Evolutionary conservation across 2,113 vertebrate species (phyloP).

Genomic region (Suricata suricatta): DNA sequence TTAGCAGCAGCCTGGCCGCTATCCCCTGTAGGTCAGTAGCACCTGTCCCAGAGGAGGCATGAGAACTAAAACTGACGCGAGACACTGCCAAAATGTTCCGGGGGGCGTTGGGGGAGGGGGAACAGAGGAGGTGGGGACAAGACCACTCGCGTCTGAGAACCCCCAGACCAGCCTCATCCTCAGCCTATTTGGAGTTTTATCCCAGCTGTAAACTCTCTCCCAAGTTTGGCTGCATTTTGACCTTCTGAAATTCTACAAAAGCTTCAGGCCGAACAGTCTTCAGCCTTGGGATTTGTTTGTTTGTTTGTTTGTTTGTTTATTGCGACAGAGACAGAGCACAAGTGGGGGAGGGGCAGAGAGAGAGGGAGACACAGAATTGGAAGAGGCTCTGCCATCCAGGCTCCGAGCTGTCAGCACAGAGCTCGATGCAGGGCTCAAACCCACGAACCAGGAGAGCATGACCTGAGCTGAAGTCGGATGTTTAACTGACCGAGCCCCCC

Average conservation of each 20-base stretch:
- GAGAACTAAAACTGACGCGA: background rate
- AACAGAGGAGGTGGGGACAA: too few species aligned
- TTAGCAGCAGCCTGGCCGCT: background rate
- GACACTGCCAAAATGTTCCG: background rate
- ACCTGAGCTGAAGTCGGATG: too few species aligned
- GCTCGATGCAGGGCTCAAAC: too few species aligned
- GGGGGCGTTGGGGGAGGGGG: too few species aligned
- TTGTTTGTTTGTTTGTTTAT: too few species aligned
- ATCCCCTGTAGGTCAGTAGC: background rate
- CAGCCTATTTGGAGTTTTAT: background rate
- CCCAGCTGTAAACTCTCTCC: background rate
- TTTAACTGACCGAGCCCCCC: too few species aligned
- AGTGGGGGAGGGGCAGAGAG: too few species aligned
- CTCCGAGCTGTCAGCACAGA: too few species aligned
- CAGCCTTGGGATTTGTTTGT: background rate
- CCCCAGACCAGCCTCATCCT: background rate
- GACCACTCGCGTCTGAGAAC: background rate
- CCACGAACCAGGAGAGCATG: too few species aligned
- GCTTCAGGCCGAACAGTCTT: background rate
- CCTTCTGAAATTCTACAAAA: conserved; percentile 5
- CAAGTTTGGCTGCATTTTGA: background rate
- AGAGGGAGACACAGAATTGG: too few species aligned
- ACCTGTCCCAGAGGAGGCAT: background rate
- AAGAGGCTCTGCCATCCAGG: too few species aligned
- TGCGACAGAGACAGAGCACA: too few species aligned